phyloP scores from a whole-genome alignment of 2,113 vertebrate species.

The Microtus pennsylvanicus region DNA sequence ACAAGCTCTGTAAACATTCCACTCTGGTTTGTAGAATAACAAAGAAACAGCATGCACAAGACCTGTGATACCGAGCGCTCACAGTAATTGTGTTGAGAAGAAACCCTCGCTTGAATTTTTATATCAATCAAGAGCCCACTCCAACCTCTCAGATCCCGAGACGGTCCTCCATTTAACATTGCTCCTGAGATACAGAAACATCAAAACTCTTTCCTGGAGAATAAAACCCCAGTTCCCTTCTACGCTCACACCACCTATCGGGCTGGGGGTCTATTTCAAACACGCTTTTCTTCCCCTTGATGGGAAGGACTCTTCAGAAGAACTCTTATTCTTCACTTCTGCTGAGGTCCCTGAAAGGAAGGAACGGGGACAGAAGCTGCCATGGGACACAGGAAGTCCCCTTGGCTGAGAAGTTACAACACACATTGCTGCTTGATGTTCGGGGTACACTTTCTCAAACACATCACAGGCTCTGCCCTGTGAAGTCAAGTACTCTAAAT shows the following conservation, averaged over 20 bases:
- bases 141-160: background rate
- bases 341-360: too few relatives aligned
- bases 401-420: background rate
- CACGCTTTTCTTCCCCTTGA: background rate
- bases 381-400: background rate
- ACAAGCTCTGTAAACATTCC: background rate
- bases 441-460: background rate
- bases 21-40: background rate
- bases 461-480: background rate
- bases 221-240: constrained; percentile 9
- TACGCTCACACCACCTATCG: background rate
- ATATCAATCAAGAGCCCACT: constrained; percentile 26
- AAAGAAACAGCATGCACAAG: background rate
- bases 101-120: constrained; percentile 4
- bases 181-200: background rate
- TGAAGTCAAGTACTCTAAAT: background rate
- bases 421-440: background rate
- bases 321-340: background rate
- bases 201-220: constrained; percentile 3
- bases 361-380: background rate
- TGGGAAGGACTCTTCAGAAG: background rate
- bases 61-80: background rate
- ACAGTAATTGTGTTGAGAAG: background rate
- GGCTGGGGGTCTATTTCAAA: background rate
- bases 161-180: background rate